Base-by-base conservation (phyloP, 1,140 invertebrate species). In the Spodoptera litura region DNA sequence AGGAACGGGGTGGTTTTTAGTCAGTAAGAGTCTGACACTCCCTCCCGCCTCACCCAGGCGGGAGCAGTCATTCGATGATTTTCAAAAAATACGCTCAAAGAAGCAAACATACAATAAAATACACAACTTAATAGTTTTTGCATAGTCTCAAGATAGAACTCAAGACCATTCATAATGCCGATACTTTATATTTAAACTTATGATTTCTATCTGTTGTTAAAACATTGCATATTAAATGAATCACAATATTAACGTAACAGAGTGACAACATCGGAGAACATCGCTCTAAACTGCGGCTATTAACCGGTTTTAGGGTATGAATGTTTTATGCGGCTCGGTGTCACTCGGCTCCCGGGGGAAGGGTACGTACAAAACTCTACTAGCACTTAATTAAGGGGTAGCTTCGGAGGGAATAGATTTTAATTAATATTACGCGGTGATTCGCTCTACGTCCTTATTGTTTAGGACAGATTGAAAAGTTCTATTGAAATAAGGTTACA, bases 321-420 rank as follows among this genome's bases (percentile, higher is more conserved):
- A 92, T 91, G 83, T 90, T 91, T 92, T 87, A 91, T 90, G 85
- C 85, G 83, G 68, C 78, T 79, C 85, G 82, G 86, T 89, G 90
- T 90, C 86, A 81, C 80, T 79, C 79, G 68, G 31, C 53, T 88
- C 90, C 86, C 89, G 9, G 27, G 89, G 89, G 91, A 92, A 85
- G 83, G 88, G 88, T 88, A 87, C 84, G 83, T 80, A 88, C 86
- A 86, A 88, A 91, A 90, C 89, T 87, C 84, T 87, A 89, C 86
- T 85, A 89, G 83, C 88, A 88, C 89, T 92, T 92, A 91, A 92
- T 92, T 91, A 92, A 84, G 85, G 89, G 85, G 87, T 90, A 89
- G 84, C 81, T 79, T 79, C 77, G 74, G 84, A 86, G 86, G 83
- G 87, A 88, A 89, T 88, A 88, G 82, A 88, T 91, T 91, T 89